Base-by-base conservation (phyloP, 1,140 invertebrate genomes). In the Wiebesia pumilae region DNA sequence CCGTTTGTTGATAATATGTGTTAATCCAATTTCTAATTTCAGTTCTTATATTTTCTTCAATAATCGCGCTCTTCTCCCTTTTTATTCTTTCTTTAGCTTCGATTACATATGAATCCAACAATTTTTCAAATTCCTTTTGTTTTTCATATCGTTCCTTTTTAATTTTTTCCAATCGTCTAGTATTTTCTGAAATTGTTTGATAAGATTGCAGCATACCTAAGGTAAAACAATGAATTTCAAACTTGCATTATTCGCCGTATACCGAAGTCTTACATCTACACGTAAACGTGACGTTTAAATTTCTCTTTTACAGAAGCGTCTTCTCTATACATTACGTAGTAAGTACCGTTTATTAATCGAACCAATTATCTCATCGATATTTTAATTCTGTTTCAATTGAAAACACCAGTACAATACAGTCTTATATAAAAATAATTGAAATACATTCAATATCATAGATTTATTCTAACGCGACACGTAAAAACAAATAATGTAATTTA, bases 1-100 rank as follows among this genome's bases (percentile, higher is more conserved):
- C 97, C 35, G 97, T 97, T 87, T 96, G 95, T 78, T 96, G 95
- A 90, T 96, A 97, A 89, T 96, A 97, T 69, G 96, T 95, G 87
- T 96, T 95, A 19, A 98, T 96, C 97, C 98, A 98, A 87, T 96
- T 95, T 88, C 98, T 94, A 51, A 98, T 95, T 94, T 98, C 97
- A 90, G 96, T 96, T 75, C 96, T 95, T 54, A 98, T 97, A 89
- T 97, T 97, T 89, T 98, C 96, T 93, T 96, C 95, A 90, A 97
- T 96, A 90, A 95, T 94, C 79, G 94, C 94, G 86, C 95, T 95
- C 89, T 96, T 95, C 86, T 96, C 95, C 38, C 92, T 93, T 86
- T 95, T 94, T 65, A 97, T 94, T 89, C 95, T 92, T 38, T 96
- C 94, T 90, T 95, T 95, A 24, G 95, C 94, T 27, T 94, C 92